Base-by-base conservation (phyloP, 2,797 vertebrate species). In the Gadopsis marmoratus region DNA sequence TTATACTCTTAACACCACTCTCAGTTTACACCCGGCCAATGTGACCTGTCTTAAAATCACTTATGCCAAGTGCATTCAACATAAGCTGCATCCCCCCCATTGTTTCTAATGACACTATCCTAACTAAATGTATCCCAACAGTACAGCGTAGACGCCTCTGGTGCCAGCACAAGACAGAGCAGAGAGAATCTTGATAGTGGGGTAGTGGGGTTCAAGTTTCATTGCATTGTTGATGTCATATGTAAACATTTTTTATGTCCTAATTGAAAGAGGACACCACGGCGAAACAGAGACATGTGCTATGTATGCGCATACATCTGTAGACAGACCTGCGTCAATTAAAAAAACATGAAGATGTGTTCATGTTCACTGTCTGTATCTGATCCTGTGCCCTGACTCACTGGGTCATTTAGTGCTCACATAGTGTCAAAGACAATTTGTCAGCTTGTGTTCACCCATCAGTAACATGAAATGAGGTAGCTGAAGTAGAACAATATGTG, bases 1-100 rank as follows among this genome's bases (percentile, higher is more conserved):
- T 88, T 81, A 83, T 79, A 81, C 83, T 69, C 61, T 35, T 35
- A 88, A 88, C 81, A 86, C 61, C 65, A 72, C 71, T 88, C 87
- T 88, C 59, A 53, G 48, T 91, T 93, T 88, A 88, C 86, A 86
- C 68, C 71, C 51, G 9, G 68, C 29, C 66, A 61, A 71, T 66
- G 67, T 78, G 83, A 88, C 82, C 71, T 47, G 64, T 70, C 81
- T 83, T 74, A 76, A 85, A 89, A 64, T 63, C 81, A 62, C 43
- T 85, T 81, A 86, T 60, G 81, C 82, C 19, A 23, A 23, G 14
- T 17, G 47, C 19, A 61, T 37, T 71, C 55, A 76, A 61, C 51
- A 79, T 23, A 63, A 60, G 33, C 21, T 31, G 26, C 53, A n/a
- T 45, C 55, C 31, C 16, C 16, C 33, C 48, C 5, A 29, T 62